Percentiles rank a stretch among this genome's conserved stretches.
Evolutionary conservation across 2,113 vertebrate genomes (phyloP).

Genomic region (Holacanthus passer): DNA sequence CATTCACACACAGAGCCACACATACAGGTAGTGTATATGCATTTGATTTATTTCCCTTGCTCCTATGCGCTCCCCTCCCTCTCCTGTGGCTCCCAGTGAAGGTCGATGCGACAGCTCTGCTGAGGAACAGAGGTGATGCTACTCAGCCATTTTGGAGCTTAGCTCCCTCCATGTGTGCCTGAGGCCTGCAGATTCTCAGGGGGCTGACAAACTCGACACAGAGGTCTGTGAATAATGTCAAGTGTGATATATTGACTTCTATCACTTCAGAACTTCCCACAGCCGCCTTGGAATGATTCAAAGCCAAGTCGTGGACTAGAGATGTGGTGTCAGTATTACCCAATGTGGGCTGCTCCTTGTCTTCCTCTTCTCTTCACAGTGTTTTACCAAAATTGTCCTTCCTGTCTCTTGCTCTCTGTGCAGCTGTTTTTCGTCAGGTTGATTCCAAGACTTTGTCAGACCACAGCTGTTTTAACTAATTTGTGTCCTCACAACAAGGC

Average conservation of each 20-base stretch:
- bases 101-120: slow-evolving; percentile 69
- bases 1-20: slow-evolving; percentile 40
- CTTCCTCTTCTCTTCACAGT: slow-evolving; percentile 49
- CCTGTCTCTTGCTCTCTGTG: slow-evolving; percentile 55
- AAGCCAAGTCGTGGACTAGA: slow-evolving; percentile 39
- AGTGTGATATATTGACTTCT: slow-evolving; percentile 61
- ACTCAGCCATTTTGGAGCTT: slow-evolving; percentile 61
- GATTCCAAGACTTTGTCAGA: slow-evolving; percentile 70
- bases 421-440: slow-evolving; percentile 75
- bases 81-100: slow-evolving; percentile 62
- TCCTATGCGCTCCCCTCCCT: slow-evolving; percentile 41
- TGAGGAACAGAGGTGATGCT: slow-evolving; percentile 55
- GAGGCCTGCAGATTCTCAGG: slow-evolving; percentile 57
- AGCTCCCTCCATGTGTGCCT: slow-evolving; percentile 54
- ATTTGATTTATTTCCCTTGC: slow-evolving; percentile 72
- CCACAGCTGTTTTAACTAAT: slow-evolving; percentile 69
- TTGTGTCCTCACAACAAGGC: slow-evolving; percentile 56
- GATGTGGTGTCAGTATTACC: slow-evolving; percentile 57
- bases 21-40: slow-evolving; percentile 37
- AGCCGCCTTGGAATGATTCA: slow-evolving; percentile 46
- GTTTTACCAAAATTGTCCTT: slow-evolving; percentile 65
- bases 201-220: slow-evolving; percentile 56
- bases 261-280: slow-evolving; percentile 64
- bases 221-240: slow-evolving; percentile 63
- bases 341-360: slow-evolving; percentile 44